Evolutionary conservation across 2,113 vertebrate genomes (phyloP), one percentile per base, ranked within the genome.

Genomic region (Hemicordylus capensis): DNA sequence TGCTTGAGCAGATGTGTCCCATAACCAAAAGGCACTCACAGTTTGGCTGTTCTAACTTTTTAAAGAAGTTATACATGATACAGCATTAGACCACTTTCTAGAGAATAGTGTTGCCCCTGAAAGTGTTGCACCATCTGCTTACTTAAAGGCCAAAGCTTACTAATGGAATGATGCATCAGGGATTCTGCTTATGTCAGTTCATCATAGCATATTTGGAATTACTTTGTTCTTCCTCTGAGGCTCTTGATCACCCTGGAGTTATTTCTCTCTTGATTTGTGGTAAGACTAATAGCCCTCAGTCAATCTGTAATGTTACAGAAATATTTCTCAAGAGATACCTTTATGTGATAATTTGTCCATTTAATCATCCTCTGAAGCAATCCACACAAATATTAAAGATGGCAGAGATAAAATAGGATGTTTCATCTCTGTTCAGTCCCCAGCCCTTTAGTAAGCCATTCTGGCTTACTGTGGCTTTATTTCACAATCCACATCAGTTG

Each of bases 281-380:
- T 77, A 58, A 28, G 26, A 34, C 17, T 73, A 61, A 73, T 10
- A 14, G 26, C 6, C 31, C 17, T 1, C 67, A 12, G 37, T 1
- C 86, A 70, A 77, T 83, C 20, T 19, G 3, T 5, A 80, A 72
- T 63, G 87, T 80, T 81, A 87, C 4, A 63, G 48, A 82, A 88
- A 89, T 51, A 81, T 26, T 82, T 70, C 59, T 69, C 15, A 74
- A 85, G 17, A 61, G 42, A 44, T 42, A 34, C 31, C 44, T 81
- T 72, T 17, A 4, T 5, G 77, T 74, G 2, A 37, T 83, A 63
- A 63, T 63, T 59, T 78, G 74, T 26, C 75, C 87, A 58, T 69
- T 69, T 56, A 51, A 74, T 51, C 58, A 83, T 7, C n/a, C 1
- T 75, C 72, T 70, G 61, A 83, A 78, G 61, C 84, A 46, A 74